Evolutionary conservation across 2,888 invertebrate species (phyloP), one percentile per base, ranked within the genome.

Genomic region (Microchrysa polita): DNA sequence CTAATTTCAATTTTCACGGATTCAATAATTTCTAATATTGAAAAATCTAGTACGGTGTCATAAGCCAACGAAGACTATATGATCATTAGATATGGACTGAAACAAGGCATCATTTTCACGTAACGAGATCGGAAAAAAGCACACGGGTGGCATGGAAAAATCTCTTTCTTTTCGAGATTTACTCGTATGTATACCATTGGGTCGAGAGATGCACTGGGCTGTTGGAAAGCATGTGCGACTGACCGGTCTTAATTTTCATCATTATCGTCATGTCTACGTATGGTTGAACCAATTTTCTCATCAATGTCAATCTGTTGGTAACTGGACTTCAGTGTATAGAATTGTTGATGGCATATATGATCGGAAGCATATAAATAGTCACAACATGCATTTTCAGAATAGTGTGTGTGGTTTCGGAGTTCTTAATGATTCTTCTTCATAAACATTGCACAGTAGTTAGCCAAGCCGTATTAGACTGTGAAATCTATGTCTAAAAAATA

Each of bases 31-130:
- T n/a, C 48, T 65, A 65, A 65, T 65, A 65, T 65, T 34, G 16
- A 14, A 44, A 34, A 34, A 65, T 65, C 48, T 44, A 42, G 65
- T 16, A 48, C 65, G 42, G 20, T n/a, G 27, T 34, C 27, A 34
- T 34, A 7, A 34, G 27, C 4, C 27, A 34, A 7, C 2, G 27
- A 34, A 65, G 65, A 44, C 40, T 63, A 44, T n/a, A 44, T 22
- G 65, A 65, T 65, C 65, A 48, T 65, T 65, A 65, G 48, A 1
- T n/a, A n/a, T 44, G 20, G 20, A 48, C n/a, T n/a, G n/a, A n/a
- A n/a, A n/a, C 22, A 69, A 34, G 69, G 18, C 57, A 57, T n/a
- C n/a, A 57, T 69, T 69, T 69, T 23, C 69, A 55, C 69, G 69
- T 23, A 69, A 55, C 40, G 48, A 69, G 55, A 69, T 40, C 23